phyloP scores from a whole-genome alignment of 1,140 invertebrate genomes.

The Zaprionus capensis region DNA sequence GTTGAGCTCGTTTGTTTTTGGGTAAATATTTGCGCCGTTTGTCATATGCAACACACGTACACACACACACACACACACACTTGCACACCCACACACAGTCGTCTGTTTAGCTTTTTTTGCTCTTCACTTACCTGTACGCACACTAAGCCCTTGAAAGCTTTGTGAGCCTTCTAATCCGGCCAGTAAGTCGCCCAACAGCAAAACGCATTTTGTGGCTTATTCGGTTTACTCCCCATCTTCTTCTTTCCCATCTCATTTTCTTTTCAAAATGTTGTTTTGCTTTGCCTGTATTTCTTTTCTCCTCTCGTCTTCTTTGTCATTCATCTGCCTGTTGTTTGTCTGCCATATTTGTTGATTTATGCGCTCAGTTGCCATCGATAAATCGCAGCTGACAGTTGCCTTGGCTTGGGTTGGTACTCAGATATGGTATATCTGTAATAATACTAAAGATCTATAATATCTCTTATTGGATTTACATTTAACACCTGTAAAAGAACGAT shows the following conservation, averaged over 20 bases:
- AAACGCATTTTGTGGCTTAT: conserved; percentile 59
- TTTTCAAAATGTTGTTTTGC: background rate
- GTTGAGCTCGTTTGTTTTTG: conserved; percentile 21
- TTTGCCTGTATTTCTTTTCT: background rate
- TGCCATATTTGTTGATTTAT: conserved; percentile 36
- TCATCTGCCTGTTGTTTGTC: conserved; percentile 13
- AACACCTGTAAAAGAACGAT: background rate
- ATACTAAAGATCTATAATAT: background rate
- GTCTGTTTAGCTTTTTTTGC: conserved; percentile 14
- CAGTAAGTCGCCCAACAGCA: conserved; percentile 51
- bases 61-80: conserved; percentile 9
- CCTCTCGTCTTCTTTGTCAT: conserved; percentile 5
- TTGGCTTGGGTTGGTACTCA: background rate
- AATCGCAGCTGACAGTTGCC: conserved; percentile 17
- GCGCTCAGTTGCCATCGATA: conserved; percentile 40
- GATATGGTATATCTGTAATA: background rate
- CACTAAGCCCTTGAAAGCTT: conserved; percentile 53
- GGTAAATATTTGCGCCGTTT: conserved; percentile 47
- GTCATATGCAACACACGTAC: conserved; percentile 17
- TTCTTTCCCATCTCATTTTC: background rate
- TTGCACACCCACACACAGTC: background rate
- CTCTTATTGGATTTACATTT: background rate
- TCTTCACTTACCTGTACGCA: conserved; percentile 24
- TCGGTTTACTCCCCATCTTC: conserved; percentile 27
- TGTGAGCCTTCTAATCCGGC: conserved; percentile 52